Evolutionary conservation across 2,113 vertebrate genomes (phyloP).

Genomic region (Azemiops feae): DNA sequence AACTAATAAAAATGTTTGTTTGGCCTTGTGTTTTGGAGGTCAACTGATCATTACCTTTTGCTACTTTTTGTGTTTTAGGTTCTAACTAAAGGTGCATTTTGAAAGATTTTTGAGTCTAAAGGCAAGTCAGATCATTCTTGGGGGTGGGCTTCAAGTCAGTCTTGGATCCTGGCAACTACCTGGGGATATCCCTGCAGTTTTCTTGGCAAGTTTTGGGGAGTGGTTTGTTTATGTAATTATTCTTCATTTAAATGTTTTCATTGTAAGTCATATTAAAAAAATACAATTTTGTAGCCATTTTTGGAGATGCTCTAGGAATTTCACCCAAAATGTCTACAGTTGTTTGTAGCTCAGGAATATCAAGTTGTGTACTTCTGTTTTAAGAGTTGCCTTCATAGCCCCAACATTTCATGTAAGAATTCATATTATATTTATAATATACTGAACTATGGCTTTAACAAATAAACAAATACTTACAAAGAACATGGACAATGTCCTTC

Average conservation of each 20-base stretch:
- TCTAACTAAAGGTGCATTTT: background rate
- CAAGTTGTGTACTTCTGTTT: background rate
- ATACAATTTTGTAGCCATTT: background rate
- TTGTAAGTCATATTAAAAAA: background rate
- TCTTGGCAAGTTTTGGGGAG: background rate
- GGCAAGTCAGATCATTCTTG: background rate
- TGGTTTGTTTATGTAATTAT: background rate
- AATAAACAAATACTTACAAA: conserved; percentile 84
- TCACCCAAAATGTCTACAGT: background rate
- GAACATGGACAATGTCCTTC: conserved; percentile 96
- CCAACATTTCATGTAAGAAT: background rate
- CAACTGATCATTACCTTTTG: background rate
- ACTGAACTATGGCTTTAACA: conserved; percentile 7
- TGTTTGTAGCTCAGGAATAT: background rate
- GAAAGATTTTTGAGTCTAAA: background rate
- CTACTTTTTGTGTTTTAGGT: background rate
- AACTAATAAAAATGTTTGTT: background rate
- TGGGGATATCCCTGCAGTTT: background rate
- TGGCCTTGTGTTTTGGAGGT: background rate
- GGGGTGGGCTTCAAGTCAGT: background rate
- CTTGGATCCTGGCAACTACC: background rate
- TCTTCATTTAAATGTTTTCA: background rate
- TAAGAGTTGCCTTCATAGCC: background rate
- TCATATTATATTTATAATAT: background rate
- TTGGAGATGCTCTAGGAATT: background rate